These are phyloP conservation scores for Sphinx pinastri DNA, from an alignment of 2,888 invertebrate genomes.

Conservation along the genomic window DNA sequence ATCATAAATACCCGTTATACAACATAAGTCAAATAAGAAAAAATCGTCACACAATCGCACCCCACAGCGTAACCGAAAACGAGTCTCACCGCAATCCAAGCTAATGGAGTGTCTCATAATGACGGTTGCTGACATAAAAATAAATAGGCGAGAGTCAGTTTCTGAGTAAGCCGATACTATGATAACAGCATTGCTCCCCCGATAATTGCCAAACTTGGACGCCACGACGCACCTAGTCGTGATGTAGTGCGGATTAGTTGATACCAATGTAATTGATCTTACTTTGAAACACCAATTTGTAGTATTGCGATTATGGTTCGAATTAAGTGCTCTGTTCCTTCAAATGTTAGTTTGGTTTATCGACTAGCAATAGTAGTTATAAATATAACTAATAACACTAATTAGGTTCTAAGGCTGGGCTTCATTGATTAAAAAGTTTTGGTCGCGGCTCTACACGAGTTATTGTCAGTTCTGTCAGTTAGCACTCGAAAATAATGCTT, in stretches of 20 bases:
- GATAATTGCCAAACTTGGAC: constrained; percentile 81
- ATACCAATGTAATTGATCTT: constrained; percentile 68
- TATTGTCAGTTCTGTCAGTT: too few relatives aligned
- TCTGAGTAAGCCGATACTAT: constrained; percentile 84
- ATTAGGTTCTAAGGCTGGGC: too few relatives aligned
- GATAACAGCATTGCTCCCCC: constrained; percentile 83
- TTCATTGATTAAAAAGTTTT: too few relatives aligned
- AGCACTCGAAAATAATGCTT: too few relatives aligned
- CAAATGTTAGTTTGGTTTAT: constrained; percentile 5
- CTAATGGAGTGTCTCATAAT: constrained; percentile 85
- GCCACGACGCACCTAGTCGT: constrained; percentile 56
- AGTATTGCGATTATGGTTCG: constrained; percentile 10
- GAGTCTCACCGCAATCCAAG: constrained; percentile 81
- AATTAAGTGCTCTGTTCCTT: constrained; percentile 12
- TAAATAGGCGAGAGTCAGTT: constrained; percentile 84
- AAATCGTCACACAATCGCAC: constrained; percentile 71
- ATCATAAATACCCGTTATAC: constrained; percentile 56
- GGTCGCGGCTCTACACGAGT: too few relatives aligned
- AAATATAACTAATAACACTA: too few relatives aligned
- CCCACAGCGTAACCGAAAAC: constrained; percentile 82
- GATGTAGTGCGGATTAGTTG: constrained; percentile 71
- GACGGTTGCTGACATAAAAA: constrained; percentile 85
- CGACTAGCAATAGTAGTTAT: too few relatives aligned
- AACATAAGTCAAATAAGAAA: constrained; percentile 47
- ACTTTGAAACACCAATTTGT: constrained; percentile 24